These are phyloP conservation scores for Naso thynnoides DNA, from an alignment of 2,797 vertebrate genomes.

Conservation along the genomic window DNA sequence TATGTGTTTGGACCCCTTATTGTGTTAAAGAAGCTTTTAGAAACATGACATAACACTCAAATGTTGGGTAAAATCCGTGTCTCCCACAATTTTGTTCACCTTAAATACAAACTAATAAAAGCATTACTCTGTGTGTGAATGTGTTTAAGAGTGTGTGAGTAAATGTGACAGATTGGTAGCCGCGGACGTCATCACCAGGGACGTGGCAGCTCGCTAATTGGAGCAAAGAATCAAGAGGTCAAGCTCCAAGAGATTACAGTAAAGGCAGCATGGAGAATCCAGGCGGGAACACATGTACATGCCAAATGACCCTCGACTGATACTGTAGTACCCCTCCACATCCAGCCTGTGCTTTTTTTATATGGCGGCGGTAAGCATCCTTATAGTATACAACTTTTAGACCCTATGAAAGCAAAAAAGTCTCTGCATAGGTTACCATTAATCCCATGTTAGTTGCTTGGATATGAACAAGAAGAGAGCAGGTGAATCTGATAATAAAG, in stretches of 20 bases:
- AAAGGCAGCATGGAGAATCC: slow-evolving; percentile 44
- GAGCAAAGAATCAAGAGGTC: slow-evolving; percentile 74
- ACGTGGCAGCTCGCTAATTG: slow-evolving; percentile 69
- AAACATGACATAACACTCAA: neutral
- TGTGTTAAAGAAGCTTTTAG: neutral
- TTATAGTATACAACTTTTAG: slow-evolving; percentile 1
- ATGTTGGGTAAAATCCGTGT: neutral
- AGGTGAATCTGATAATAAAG: neutral
- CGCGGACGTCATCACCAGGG: slow-evolving; percentile 60
- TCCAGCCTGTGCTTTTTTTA: slow-evolving; percentile 19
- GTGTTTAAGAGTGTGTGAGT: slow-evolving; percentile 24
- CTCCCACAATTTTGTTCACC: neutral
- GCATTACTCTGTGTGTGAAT: slow-evolving; percentile 1
- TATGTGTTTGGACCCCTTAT: neutral
- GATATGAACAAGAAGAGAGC: slow-evolving; percentile 20
- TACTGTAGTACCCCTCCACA: neutral
- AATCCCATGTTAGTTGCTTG: neutral
- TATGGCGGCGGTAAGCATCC: neutral
- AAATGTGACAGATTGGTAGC: slow-evolving; percentile 62
- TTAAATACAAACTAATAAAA: neutral
- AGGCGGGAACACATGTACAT: slow-evolving; percentile 34
- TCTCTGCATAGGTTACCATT: neutral
- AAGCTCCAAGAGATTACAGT: slow-evolving; percentile 76
- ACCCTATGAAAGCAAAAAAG: neutral
- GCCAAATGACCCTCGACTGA: neutral